Percentiles rank a stretch among this genome's conserved stretches.
These are phyloP conservation scores for Amazonetta brasiliensis DNA, from an alignment of 2,797 vertebrate species.

Conservation along the genomic window DNA sequence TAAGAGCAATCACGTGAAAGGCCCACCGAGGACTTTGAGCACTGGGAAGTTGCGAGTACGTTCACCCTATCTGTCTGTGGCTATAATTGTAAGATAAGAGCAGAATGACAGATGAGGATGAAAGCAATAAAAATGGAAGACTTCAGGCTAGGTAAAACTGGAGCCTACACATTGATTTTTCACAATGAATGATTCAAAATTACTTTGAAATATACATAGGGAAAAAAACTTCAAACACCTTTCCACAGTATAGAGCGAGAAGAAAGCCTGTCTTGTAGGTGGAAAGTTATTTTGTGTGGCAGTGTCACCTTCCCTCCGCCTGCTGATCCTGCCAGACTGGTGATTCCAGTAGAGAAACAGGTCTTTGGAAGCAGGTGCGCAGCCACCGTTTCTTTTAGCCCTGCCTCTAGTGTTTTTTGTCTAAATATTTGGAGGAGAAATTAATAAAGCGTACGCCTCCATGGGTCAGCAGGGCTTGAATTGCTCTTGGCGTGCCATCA, in stretches of 20 bases:
- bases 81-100: background rate
- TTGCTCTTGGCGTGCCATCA: background rate
- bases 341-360: constrained; percentile 53
- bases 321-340: constrained; percentile 42
- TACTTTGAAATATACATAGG: constrained; percentile 39
- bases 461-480: background rate
- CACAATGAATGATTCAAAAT: constrained; percentile 29
- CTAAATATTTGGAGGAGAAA: constrained; percentile 62
- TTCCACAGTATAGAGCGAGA: constrained; percentile 4
- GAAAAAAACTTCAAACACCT: constrained; percentile 14
- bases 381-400: background rate
- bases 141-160: constrained; percentile 13
- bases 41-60: background rate
- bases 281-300: constrained; percentile 33
- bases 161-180: background rate
- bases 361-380: constrained; percentile 28
- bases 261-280: constrained; percentile 26
- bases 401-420: constrained; percentile 11
- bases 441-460: background rate
- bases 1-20: background rate
- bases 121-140: constrained; percentile 45
- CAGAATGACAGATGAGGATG: background rate
- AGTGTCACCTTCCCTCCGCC: constrained; percentile 13
- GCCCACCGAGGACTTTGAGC: constrained; percentile 7
- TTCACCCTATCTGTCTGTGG: background rate